These are phyloP conservation scores for Odontothrips loti DNA, from an alignment of 2,888 invertebrate species.

Conservation along the genomic window DNA sequence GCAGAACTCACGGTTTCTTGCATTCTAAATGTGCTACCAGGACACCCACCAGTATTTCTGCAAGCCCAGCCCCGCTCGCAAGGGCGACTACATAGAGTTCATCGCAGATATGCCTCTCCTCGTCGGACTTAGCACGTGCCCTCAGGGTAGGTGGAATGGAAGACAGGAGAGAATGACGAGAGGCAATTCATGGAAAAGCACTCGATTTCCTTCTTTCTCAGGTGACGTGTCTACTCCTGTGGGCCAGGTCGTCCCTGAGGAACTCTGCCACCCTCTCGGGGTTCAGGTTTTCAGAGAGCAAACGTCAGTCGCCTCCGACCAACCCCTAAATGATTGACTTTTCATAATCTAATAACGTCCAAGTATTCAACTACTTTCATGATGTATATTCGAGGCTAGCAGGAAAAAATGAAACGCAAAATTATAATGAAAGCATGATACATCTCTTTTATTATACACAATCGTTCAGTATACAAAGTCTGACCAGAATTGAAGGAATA, in stretches of 20 bases:
- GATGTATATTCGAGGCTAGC: too few species aligned
- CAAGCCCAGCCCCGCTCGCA: slow-evolving; percentile 50
- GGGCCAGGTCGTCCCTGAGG: background rate
- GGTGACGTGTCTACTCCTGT: slow-evolving; percentile 21
- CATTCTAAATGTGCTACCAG: too few species aligned
- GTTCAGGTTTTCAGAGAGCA: background rate
- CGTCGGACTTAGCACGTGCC: background rate
- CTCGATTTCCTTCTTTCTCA: background rate
- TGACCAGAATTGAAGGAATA: too few species aligned
- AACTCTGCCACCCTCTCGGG: background rate
- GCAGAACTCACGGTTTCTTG: too few species aligned
- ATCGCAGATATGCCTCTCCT: slow-evolving; percentile 48
- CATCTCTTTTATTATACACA: background rate
- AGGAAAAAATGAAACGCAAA: background rate
- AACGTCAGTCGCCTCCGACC: too few species aligned
- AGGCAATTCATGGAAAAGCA: background rate
- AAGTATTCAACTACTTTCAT: too few species aligned
- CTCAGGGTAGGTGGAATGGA: background rate
- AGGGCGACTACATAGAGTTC: slow-evolving; percentile 52
- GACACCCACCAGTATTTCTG: slow-evolving; percentile 52
- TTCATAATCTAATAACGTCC: too few species aligned
- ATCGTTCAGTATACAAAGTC: too few species aligned
- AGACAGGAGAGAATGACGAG: background rate
- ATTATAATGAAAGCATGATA: background rate
- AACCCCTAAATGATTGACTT: too few species aligned